phyloP scores from a whole-genome alignment of 1,140 invertebrate species.

The Ceratoteleas bidentatus region DNA sequence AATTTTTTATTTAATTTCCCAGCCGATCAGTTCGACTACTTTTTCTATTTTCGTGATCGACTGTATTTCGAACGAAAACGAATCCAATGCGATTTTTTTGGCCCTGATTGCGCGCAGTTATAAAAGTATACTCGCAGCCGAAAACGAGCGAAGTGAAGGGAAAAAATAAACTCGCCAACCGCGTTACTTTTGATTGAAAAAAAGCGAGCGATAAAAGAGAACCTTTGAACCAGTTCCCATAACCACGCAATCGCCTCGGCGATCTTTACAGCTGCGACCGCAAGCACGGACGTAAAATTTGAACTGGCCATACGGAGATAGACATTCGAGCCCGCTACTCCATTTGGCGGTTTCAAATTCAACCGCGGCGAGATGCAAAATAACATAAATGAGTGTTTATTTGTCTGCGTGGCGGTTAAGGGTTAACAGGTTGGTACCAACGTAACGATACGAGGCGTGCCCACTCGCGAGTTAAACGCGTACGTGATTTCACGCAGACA shows the following conservation, averaged over 20 bases:
- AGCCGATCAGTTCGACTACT: too few species aligned
- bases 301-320: constrained; percentile 32
- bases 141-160: too few species aligned
- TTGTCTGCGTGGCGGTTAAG: constrained; percentile 57
- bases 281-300: constrained; percentile 40
- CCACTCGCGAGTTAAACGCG: constrained; percentile 66
- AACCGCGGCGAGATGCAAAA: constrained; percentile 63
- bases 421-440: constrained; percentile 68
- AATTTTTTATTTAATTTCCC: too few species aligned
- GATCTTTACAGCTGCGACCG: constrained; percentile 36
- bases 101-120: too few species aligned
- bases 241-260: constrained; percentile 17
- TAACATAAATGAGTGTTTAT: constrained; percentile 66
- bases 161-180: too few species aligned
- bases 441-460: constrained; percentile 65
- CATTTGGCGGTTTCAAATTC: constrained; percentile 63
- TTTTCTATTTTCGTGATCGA: too few species aligned
- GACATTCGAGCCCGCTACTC: constrained; percentile 59
- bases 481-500: constrained; percentile 67
- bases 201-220: constrained; percentile 1
- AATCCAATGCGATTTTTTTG: too few species aligned
- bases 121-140: too few species aligned
- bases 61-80: too few species aligned
- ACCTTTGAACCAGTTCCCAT: constrained; percentile 6
- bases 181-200: background rate